phyloP scores from a whole-genome alignment of 1,140 invertebrate genomes.

The Conopomorpha cramerella region DNA sequence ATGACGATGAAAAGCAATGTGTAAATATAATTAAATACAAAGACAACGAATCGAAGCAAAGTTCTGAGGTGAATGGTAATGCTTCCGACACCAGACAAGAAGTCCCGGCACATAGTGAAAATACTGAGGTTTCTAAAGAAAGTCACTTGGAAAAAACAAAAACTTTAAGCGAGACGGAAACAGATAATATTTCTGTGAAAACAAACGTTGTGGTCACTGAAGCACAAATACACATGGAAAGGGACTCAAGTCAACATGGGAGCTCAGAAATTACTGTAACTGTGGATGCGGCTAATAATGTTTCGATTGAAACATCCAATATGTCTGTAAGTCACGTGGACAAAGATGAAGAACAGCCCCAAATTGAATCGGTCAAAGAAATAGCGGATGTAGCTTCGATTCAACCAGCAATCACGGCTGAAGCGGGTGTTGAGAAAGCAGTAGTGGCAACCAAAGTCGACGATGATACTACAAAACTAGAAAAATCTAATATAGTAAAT shows the following conservation, averaged over 20 bases:
- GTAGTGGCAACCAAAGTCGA: too few relatives aligned
- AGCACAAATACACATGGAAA: constrained; percentile 57
- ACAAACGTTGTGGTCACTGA: constrained; percentile 55
- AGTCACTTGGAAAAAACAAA: constrained; percentile 29
- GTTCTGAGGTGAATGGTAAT: constrained; percentile 18
- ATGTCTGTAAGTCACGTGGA: constrained; percentile 30
- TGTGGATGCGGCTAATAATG: constrained; percentile 41
- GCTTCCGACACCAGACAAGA: constrained; percentile 10
- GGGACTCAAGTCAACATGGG: constrained; percentile 36
- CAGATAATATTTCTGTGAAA: constrained; percentile 47
- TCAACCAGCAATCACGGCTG: too few relatives aligned
- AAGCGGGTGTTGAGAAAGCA: too few relatives aligned
- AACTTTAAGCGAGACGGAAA: constrained; percentile 50
- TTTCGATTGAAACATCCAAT: constrained; percentile 32
- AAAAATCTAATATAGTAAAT: background rate
- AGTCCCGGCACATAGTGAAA: constrained; percentile 20
- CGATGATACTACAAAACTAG: too few relatives aligned
- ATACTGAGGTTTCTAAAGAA: constrained; percentile 22
- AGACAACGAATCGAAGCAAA: constrained; percentile 17
- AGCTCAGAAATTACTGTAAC: constrained; percentile 40
- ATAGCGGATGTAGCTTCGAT: too few relatives aligned
- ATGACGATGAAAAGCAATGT: constrained; percentile 44
- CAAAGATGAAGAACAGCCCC: constrained; percentile 11
- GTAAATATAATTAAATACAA: constrained; percentile 52
- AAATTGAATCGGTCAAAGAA: background rate